Conservation (phyloP, 2,113 vertebrate species). For the Tonatia bakeri region DNA sequence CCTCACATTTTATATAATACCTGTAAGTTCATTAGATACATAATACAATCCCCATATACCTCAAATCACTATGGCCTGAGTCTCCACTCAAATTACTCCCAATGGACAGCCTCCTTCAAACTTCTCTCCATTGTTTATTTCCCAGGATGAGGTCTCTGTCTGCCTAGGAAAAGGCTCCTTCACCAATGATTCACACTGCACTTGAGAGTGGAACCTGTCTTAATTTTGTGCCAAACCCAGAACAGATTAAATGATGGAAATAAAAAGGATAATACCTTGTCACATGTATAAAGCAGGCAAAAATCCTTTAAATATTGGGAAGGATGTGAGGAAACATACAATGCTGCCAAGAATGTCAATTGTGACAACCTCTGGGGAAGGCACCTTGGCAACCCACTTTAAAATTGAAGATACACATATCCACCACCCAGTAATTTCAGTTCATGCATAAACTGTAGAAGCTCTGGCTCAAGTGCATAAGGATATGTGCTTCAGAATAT, state of each 20-base stretch:
- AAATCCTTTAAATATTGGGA: not conserved
- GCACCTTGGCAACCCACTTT: not conserved
- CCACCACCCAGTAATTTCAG: not conserved
- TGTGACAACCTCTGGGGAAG: not conserved
- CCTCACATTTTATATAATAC: conserved; percentile 10
- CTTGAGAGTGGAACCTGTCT: not conserved
- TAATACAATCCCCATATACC: not conserved
- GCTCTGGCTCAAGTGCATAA: not conserved
- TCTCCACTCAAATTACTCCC: not conserved
- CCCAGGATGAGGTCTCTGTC: not conserved
- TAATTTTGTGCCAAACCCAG: not conserved
- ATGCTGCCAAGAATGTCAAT: not conserved
- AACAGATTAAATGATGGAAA: not conserved
- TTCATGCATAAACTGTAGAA: not conserved
- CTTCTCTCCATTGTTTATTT: not conserved
- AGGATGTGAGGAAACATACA: not conserved
- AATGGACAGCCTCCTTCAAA: not conserved
- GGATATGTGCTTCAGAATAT: not conserved
- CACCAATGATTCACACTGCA: not conserved
- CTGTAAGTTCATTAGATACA: not conserved
- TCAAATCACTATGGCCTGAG: not conserved
- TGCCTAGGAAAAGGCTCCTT: not conserved
- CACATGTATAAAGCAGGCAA: not conserved
- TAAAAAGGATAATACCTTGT: not conserved
- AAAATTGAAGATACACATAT: not conserved